Evolutionary conservation across 2,113 vertebrate genomes (phyloP), one percentile per base, ranked within the genome.

Genomic region (Paramormyrops kingsleyae): DNA sequence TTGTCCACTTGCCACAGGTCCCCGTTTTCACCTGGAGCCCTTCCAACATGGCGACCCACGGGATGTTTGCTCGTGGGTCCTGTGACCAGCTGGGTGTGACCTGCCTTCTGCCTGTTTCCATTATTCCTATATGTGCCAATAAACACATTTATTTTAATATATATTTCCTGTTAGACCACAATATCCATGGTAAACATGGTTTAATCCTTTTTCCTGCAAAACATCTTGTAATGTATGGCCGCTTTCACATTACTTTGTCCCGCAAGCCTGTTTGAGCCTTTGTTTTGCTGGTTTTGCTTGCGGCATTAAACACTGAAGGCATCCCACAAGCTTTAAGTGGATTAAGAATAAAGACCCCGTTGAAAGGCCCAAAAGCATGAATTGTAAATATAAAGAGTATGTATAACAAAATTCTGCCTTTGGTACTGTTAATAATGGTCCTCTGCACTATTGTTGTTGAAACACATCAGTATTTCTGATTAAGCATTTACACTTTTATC

Each of bases 181-280:
- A n/a, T 87, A 52, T 87, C 49, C 85, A 87, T 53, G 27, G 47
- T 15, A 53, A 87, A 52, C 42, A 52, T 31, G 47, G 62, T n/a
- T 52, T 87, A 84, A 84, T 52, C 44, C 83, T 53, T 35, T 87
- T 87, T 87, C 85, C 47, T 53, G n/a, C 24, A 87, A 87, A 87
- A 87, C 85, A 87, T 87, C 49, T 52, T 52, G 10, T 31, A 53
- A 52, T 35, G 85, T 87, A 49, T 52, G 24, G 47, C 85, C 5
- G 35, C 49, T 53, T 87, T 52, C 4, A 13, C 44, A 19, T 52
- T 84, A 44, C 44, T 84, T n/a, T 84, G 83, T 84, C 83, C 83
- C 39, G 24, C 83, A 46, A 84, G 19, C 49, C 46, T 86, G 42
- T 27, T 31, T 47, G 24, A 47, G 83, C 49, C 27, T 35, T 52